These are phyloP conservation scores for Lasioglossum malachurum DNA, from an alignment of 2,888 invertebrate species.

Conservation along the genomic window DNA sequence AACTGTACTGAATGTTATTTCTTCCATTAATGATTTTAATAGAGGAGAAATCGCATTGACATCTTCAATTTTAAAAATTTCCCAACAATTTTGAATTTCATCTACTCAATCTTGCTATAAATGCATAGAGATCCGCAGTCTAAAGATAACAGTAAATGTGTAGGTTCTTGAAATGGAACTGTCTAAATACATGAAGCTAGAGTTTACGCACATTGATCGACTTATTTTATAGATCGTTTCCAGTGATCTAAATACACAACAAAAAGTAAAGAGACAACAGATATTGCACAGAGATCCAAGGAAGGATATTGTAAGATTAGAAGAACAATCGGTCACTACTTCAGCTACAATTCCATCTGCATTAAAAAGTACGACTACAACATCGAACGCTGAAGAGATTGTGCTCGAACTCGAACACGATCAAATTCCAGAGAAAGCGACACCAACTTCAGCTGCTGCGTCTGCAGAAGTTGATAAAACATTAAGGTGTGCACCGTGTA, in stretches of 20 bases:
- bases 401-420: conserved; percentile 25
- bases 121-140: too few relatives aligned
- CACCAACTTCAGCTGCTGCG: conserved; percentile 67
- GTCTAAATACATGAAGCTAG: not conserved
- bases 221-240: conserved; percentile 17
- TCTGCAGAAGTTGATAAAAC: conserved; percentile 73
- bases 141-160: not conserved
- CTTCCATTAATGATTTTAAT: too few relatives aligned
- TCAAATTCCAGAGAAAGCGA: conserved; percentile 59
- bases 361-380: not conserved
- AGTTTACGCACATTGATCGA: not conserved
- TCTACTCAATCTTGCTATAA: too few relatives aligned
- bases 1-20: too few relatives aligned
- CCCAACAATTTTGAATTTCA: too few relatives aligned
- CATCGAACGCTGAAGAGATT: not conserved
- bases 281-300: not conserved
- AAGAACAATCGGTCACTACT: conserved; percentile 15
- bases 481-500: conserved; percentile 68
- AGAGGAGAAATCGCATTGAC: too few relatives aligned
- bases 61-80: too few relatives aligned
- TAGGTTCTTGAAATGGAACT: not conserved
- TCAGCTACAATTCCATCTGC: not conserved
- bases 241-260: conserved; percentile 28
- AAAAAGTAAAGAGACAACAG: not conserved
- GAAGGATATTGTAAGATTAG: not conserved